Conservation (phyloP, 1,140 invertebrate genomes). For the Drosophila bifasciata region DNA sequence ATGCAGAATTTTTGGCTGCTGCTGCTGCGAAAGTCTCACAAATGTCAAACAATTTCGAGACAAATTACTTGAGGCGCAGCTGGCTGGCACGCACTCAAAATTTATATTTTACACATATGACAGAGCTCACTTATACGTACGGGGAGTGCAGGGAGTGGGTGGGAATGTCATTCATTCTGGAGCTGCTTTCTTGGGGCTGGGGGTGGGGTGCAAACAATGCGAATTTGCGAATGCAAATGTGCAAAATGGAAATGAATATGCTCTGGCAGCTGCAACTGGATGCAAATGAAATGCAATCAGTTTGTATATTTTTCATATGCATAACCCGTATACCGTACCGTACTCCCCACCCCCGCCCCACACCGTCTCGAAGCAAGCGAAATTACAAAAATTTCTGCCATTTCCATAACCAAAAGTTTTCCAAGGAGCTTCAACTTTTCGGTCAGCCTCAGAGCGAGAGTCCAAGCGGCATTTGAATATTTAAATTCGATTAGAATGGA, state of each 20-base stretch:
- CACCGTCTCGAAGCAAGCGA: constrained; percentile 14
- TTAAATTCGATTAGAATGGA: constrained; percentile 60
- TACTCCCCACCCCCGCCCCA: not conserved
- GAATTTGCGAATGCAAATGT: not conserved
- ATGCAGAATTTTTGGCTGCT: too few species aligned
- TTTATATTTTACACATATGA: constrained; percentile 65
- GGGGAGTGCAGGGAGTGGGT: too few species aligned
- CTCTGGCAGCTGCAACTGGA: constrained; percentile 22
- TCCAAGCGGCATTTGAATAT: constrained; percentile 48
- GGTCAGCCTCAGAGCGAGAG: constrained; percentile 16
- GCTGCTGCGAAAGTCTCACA: constrained; percentile 19
- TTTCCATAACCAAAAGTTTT: constrained; percentile 36
- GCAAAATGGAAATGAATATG: constrained; percentile 40
- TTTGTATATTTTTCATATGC: constrained; percentile 59
- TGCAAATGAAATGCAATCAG: constrained; percentile 51
- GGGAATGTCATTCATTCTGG: constrained; percentile 45
- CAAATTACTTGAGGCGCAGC: constrained; percentile 61
- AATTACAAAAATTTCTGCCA: constrained; percentile 43
- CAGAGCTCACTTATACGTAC: constrained; percentile 32
- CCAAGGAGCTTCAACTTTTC: constrained; percentile 21
- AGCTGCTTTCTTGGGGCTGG: constrained; percentile 43
- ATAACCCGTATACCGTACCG: constrained; percentile 27
- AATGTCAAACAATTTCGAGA: constrained; percentile 72
- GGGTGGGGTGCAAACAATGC: constrained; percentile 49
- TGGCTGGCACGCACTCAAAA: constrained; percentile 48